These are phyloP conservation scores for Helogale parvula DNA, from an alignment of 2,113 vertebrate species.

Conservation along the genomic window DNA sequence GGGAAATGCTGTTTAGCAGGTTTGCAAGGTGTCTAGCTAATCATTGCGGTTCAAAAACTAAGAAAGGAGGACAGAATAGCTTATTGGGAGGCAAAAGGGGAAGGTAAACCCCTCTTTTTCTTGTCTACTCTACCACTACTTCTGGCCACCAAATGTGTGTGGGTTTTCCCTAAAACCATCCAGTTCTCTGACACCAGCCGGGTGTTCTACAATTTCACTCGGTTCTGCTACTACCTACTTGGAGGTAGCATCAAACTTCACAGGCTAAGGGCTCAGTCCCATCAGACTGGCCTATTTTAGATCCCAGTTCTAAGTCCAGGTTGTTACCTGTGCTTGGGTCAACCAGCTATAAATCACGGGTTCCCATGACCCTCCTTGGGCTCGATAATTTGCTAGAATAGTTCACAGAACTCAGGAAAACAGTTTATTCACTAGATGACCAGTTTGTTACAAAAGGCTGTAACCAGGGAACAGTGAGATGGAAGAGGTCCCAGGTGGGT, in stretches of 20 bases:
- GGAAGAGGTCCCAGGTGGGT: not conserved
- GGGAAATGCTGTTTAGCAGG: not conserved
- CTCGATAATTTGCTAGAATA: not conserved
- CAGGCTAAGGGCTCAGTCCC: not conserved
- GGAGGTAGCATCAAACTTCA: not conserved
- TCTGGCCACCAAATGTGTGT: not conserved
- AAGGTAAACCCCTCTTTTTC: not conserved
- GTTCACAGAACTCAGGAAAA: not conserved
- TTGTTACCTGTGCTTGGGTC: not conserved
- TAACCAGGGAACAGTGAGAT: not conserved
- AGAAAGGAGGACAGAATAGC: not conserved
- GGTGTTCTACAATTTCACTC: not conserved
- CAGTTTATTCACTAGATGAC: not conserved
- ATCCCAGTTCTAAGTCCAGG: not conserved
- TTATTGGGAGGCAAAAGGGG: not conserved
- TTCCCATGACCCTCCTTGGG: not conserved
- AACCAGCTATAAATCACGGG: not conserved
- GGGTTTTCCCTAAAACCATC: no score
- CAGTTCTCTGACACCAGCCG: not conserved
- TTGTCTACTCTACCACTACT: not conserved
- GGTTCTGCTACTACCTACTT: not conserved
- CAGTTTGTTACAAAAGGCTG: not conserved
- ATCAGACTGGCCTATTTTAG: not conserved
- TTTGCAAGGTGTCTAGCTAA: not conserved
- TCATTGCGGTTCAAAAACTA: not conserved